Conservation (phyloP, 2,797 vertebrate genomes). For the Brachyrhaphis roseni region DNA sequence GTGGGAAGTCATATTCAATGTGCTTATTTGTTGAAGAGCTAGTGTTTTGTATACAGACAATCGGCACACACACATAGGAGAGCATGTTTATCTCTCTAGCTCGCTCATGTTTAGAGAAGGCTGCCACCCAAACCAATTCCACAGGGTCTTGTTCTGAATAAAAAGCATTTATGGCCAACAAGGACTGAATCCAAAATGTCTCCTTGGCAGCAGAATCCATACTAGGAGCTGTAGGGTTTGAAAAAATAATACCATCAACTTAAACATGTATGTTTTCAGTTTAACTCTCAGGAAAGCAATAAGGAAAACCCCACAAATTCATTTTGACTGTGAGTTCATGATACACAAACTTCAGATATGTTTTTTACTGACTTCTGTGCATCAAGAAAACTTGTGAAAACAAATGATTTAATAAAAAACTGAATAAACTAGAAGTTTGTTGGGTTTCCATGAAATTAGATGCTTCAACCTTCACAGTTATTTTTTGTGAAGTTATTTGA, state of each 20-base stretch:
- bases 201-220: slow-evolving; percentile 20
- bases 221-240: slow-evolving; percentile 19
- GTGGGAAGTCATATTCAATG: slow-evolving; percentile 41
- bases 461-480: neutral
- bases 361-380: slow-evolving; percentile 7
- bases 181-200: slow-evolving; percentile 54
- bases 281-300: slow-evolving; percentile 31
- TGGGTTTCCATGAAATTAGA: neutral
- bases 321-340: slow-evolving; percentile 6
- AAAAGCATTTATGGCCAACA: slow-evolving; percentile 47
- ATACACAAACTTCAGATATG: neutral
- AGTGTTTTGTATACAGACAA: slow-evolving; percentile 52
- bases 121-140: slow-evolving; percentile 53
- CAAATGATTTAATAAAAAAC: neutral
- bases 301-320: neutral
- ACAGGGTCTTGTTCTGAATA: slow-evolving; percentile 55
- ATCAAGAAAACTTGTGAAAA: neutral
- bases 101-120: slow-evolving; percentile 59
- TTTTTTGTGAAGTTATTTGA: neutral
- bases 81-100: slow-evolving; percentile 45
- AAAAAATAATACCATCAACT: slow-evolving; percentile 47
- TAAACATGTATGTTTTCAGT: slow-evolving; percentile 25
- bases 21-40: slow-evolving; percentile 39
- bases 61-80: slow-evolving; percentile 24
- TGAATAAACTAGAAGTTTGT: neutral